Evolutionary conservation across 2,113 vertebrate genomes (phyloP).

Genomic region (Gnathonemus echidnorhynchus): DNA sequence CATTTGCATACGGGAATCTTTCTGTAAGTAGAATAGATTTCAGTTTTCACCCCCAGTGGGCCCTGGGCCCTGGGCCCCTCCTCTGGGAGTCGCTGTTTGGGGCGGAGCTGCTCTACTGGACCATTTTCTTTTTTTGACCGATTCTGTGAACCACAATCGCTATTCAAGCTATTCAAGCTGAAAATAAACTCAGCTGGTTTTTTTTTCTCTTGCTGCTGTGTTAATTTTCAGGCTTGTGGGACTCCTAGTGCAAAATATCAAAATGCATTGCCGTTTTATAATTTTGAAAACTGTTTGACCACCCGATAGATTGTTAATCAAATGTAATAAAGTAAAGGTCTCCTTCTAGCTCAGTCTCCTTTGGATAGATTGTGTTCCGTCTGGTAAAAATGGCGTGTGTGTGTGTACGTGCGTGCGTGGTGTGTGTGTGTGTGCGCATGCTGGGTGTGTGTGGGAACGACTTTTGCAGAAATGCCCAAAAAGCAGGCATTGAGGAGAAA

Average conservation of each 20-base stretch:
- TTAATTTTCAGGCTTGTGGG: not conserved
- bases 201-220: not conserved
- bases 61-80: not conserved
- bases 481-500: not conserved
- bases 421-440: not conserved
- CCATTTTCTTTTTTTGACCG: not conserved
- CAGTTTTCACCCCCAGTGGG: not conserved
- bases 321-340: not conserved
- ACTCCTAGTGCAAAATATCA: not conserved
- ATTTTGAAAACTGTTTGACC: not conserved
- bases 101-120: not conserved
- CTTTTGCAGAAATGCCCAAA: not conserved
- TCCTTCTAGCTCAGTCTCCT: not conserved
- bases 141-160: not conserved
- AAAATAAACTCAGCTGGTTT: not conserved
- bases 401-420: no score
- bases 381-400: not conserved
- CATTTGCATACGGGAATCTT: not conserved
- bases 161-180: not conserved
- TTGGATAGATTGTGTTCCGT: not conserved
- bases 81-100: not conserved
- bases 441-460: not conserved
- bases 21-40: not conserved
- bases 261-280: not conserved
- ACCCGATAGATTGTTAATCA: not conserved